These are phyloP conservation scores for Caenorhabditis plicata DNA, from an alignment of 2,888 invertebrate genomes.

Conservation along the genomic window DNA sequence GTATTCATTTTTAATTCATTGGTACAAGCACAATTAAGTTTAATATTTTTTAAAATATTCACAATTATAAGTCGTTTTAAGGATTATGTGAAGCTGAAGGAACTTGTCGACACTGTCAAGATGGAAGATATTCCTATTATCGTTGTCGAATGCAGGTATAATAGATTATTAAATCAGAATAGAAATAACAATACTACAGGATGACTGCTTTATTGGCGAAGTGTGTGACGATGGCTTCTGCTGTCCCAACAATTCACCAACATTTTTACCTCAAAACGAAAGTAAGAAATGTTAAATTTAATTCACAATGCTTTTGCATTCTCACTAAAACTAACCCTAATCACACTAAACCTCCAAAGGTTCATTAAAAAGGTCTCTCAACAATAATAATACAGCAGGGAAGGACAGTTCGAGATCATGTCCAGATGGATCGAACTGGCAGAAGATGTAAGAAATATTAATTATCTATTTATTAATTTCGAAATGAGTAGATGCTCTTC, in stretches of 20 bases:
- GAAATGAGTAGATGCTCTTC: slow-evolving; percentile 16
- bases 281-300: slow-evolving; percentile 14
- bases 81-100: slow-evolving; percentile 48
- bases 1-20: background rate
- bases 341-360: background rate
- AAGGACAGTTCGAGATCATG: slow-evolving; percentile 29
- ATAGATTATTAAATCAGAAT: background rate
- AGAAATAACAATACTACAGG: slow-evolving; percentile 11
- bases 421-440: slow-evolving; percentile 37
- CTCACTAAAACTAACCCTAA: background rate
- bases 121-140: slow-evolving; percentile 47
- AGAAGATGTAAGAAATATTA: too few relatives aligned
- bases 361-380: background rate
- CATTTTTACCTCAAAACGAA: slow-evolving; percentile 28
- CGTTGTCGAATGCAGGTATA: slow-evolving; percentile 37
- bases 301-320: background rate
- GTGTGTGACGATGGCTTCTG: slow-evolving; percentile 50
- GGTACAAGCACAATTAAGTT: slow-evolving; percentile 18
- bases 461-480: too few relatives aligned
- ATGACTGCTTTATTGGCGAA: slow-evolving; percentile 48
- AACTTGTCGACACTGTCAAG: slow-evolving; percentile 43
- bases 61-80: slow-evolving; percentile 6
- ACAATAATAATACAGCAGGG: background rate
- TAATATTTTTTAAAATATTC: slow-evolving; percentile 2
- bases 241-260: slow-evolving; percentile 37